These are phyloP conservation scores for Poecilobothrus nobilitatus DNA, from an alignment of 2,888 invertebrate species.

Conservation along the genomic window DNA sequence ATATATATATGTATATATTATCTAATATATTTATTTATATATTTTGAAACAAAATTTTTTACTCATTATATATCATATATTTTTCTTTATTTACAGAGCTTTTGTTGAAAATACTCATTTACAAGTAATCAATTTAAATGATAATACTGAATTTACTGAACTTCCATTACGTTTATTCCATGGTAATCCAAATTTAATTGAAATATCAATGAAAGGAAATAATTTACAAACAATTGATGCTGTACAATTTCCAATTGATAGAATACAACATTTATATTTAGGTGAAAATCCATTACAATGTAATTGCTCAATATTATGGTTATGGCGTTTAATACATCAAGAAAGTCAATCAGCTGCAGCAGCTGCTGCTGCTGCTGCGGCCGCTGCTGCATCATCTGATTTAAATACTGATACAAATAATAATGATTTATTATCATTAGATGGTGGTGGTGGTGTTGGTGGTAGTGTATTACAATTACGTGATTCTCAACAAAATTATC, in stretches of 20 bases:
- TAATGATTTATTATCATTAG: constrained; percentile 20
- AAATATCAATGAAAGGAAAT: constrained; percentile 69
- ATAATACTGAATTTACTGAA: constrained; percentile 62
- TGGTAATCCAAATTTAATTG: constrained; percentile 68
- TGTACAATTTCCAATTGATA: constrained; percentile 74
- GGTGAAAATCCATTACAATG: constrained; percentile 78
- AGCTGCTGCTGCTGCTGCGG: background rate
- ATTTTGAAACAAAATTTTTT: no score
- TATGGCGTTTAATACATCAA: constrained; percentile 58
- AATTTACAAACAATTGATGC: constrained; percentile 66
- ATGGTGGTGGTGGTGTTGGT: background rate
- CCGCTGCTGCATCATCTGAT: constrained; percentile 8
- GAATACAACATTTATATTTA: constrained; percentile 62
- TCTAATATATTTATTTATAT: no score
- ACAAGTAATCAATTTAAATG: constrained; percentile 68
- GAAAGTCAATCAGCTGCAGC: constrained; percentile 7
- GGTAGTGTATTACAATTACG: constrained; percentile 15
- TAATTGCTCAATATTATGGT: constrained; percentile 80
- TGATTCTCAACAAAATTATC: constrained; percentile 12
- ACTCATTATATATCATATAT: background rate
- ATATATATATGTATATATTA: no score
- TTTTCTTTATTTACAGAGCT: constrained; percentile 46
- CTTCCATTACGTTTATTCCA: constrained; percentile 77
- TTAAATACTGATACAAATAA: background rate
- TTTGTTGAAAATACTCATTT: constrained; percentile 79